Base-by-base conservation (phyloP, 2,113 vertebrate genomes). In the Ameiurus melas region DNA sequence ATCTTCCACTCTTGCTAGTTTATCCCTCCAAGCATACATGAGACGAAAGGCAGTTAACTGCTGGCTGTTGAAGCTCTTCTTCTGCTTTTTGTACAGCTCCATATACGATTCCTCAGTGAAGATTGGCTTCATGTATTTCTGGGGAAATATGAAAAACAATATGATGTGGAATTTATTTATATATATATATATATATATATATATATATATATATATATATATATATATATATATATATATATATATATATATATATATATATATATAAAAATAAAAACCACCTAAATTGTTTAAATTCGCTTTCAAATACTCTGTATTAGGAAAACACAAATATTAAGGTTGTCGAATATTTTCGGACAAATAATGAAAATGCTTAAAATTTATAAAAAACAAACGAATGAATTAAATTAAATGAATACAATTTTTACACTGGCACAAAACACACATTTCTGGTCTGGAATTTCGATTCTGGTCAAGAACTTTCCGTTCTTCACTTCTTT, bases 71-170 rank as follows among this genome's bases (percentile, higher is more conserved):
- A 99, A 97, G 80, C 95, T 96, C 89, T 92, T 98, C 88, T 98
- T 99, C 92, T 99, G 98, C 93, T 96, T 99, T 85, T 94, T 96
- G 87, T 97, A 97, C 33, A 99, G 94, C 86, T 99, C 98, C 84
- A 97, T 94, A 93, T 99, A 99, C 0, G 98, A 98, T 89, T 99
- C 97, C 53, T 99, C 97, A 1, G 98, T 97, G 92, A 96, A 99
- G 90, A 99, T 95, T 5, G 98, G 98, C 91, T 99, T 99, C 91
- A 93, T 25, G 68, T 98, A 99, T 97, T 96, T 98, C 98, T 99
- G 92, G 39, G 33, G 14, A 83, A 53, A 64, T 47, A 47, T 47
- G 22, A 1, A 30, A 27, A 83, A 47, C 43, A 47, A 47, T 47
- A 6, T 7, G 43, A 47, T 43, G 39, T 43, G 39, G 5, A 43